These are phyloP conservation scores for Pammene fasciana DNA, from an alignment of 2,888 invertebrate species.

Conservation along the genomic window DNA sequence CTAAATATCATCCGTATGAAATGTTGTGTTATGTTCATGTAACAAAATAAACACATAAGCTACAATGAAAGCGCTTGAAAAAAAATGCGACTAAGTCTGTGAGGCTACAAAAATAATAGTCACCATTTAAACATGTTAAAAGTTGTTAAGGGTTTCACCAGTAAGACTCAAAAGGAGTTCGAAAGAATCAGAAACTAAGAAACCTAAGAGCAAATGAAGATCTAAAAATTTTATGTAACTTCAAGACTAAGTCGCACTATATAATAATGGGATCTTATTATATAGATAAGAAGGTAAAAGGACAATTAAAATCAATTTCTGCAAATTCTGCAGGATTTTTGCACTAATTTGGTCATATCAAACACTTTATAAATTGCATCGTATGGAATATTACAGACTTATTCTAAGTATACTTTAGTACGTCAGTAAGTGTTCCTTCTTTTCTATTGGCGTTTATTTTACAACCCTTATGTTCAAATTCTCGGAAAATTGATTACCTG, in stretches of 20 bases:
- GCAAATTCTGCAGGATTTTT: background rate
- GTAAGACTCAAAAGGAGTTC: background rate
- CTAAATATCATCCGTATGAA: conserved; percentile 43
- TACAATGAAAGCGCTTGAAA: conserved; percentile 78
- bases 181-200: too few relatives aligned
- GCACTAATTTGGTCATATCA: background rate
- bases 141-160: too few relatives aligned
- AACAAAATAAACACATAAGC: conserved; percentile 65
- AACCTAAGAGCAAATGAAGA: background rate
- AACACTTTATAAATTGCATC: too few relatives aligned
- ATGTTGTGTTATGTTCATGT: conserved; percentile 44
- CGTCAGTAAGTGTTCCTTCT: background rate
- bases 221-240: background rate
- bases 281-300: background rate
- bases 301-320: background rate
- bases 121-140: background rate
- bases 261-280: conserved; percentile 1
- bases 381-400: too few relatives aligned
- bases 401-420: too few relatives aligned
- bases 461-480: conserved; percentile 29
- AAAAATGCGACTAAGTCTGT: conserved; percentile 44
- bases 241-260: conserved; percentile 20
- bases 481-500: conserved; percentile 72
- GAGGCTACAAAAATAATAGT: conserved; percentile 39
- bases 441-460: background rate